Evolutionary conservation across 2,113 vertebrate genomes (phyloP).

Genomic region (Himantopus leucocephalus): DNA sequence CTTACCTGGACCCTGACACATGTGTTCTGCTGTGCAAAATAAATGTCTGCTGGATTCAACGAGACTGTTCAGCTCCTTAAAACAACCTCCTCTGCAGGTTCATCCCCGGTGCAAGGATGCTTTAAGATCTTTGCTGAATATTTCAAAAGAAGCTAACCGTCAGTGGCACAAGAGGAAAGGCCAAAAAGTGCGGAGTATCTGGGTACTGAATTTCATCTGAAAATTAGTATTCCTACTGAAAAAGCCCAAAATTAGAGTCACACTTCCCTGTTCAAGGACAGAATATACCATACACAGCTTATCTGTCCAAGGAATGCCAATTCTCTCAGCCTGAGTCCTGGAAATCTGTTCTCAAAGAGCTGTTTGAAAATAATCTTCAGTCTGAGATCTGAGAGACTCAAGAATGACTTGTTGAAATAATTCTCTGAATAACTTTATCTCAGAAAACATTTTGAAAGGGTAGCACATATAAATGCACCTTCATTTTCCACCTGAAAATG

Average conservation of each 20-base stretch:
- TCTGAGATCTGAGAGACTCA: slow-evolving; percentile 19
- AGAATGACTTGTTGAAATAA: slow-evolving; percentile 25
- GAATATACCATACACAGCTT: background rate
- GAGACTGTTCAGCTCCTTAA: background rate
- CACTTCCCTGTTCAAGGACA: background rate
- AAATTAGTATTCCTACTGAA: background rate
- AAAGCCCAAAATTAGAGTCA: background rate
- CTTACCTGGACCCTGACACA: background rate
- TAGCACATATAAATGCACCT: background rate
- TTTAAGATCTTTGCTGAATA: background rate
- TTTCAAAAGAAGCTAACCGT: background rate
- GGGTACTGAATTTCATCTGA: background rate
- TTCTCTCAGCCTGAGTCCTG: background rate
- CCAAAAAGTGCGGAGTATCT: background rate
- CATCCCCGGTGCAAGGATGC: background rate
- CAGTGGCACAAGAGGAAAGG: background rate
- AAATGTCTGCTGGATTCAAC: background rate
- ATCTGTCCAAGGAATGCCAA: background rate
- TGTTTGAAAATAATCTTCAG: slow-evolving; percentile 28
- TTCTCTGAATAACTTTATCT: slow-evolving; percentile 2
- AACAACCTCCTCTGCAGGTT: background rate
- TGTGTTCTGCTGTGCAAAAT: background rate
- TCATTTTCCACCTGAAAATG: slow-evolving; percentile 16
- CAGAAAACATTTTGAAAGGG: slow-evolving; percentile 27
- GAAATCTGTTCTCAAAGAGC: background rate